These are phyloP conservation scores for Struthidea cinerea DNA, from an alignment of 2,113 vertebrate genomes.

Conservation along the genomic window DNA sequence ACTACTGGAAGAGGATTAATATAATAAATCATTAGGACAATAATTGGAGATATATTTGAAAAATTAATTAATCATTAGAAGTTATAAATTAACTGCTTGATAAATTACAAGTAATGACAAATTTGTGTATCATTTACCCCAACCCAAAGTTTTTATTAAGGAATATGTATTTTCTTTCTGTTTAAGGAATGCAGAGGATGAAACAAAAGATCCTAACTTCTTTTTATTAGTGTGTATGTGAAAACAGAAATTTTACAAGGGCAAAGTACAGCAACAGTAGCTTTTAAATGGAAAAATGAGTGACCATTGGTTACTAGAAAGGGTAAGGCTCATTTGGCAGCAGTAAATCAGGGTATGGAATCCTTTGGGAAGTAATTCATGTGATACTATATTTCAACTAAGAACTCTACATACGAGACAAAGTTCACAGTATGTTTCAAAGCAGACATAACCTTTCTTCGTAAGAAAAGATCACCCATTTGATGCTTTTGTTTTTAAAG, in stretches of 20 bases:
- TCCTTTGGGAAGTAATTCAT: constrained; percentile 27
- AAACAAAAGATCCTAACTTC: not conserved
- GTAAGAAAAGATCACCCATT: constrained; percentile 50
- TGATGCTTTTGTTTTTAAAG: constrained; percentile 45
- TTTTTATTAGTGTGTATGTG: not conserved
- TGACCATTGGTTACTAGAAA: not conserved
- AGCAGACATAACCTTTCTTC: constrained; percentile 30
- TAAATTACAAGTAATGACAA: not conserved
- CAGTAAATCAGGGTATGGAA: not conserved
- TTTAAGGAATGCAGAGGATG: not conserved
- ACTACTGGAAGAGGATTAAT: constrained; percentile 41
- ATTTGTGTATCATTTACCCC: not conserved
- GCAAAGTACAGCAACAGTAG: not conserved
- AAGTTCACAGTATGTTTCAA: constrained; percentile 43
- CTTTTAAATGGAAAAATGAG: not conserved
- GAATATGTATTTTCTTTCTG: not conserved
- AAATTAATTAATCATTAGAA: constrained; percentile 29
- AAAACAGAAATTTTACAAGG: not conserved
- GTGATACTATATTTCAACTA: constrained; percentile 24
- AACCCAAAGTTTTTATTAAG: not conserved
- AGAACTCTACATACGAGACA: constrained; percentile 11
- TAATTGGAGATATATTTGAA: constrained; percentile 7
- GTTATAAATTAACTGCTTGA: constrained; percentile 37
- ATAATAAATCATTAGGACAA: constrained; percentile 59
- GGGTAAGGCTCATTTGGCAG: not conserved